These are phyloP conservation scores for Saxicola maurus DNA, from an alignment of 2,797 vertebrate species.

Conservation along the genomic window DNA sequence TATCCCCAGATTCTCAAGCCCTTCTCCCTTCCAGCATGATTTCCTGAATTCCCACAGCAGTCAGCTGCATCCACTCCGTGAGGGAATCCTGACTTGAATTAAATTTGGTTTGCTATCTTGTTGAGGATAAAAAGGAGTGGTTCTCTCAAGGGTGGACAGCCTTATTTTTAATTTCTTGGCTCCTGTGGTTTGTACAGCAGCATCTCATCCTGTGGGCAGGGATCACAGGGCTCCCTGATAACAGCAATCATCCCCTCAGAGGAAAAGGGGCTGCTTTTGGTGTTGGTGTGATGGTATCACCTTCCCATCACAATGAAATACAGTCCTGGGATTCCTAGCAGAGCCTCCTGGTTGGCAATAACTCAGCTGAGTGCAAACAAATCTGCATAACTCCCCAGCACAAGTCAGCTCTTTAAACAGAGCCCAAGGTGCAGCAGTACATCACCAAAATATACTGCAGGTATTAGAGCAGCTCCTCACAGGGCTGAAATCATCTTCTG, in stretches of 20 bases:
- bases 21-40: not conserved
- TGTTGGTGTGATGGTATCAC: not conserved
- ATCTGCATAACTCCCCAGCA: not conserved
- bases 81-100: not conserved
- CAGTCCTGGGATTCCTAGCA: not conserved
- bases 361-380: not conserved
- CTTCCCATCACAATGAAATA: not conserved
- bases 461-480: not conserved
- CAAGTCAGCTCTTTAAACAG: not conserved
- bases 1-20: not conserved
- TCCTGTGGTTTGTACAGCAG: not conserved
- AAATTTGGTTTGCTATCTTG: not conserved
- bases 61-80: not conserved
- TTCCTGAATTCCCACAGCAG: not conserved
- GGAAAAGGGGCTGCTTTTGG: not conserved
- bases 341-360: not conserved
- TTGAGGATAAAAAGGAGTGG: not conserved
- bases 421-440: not conserved
- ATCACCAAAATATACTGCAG: not conserved
- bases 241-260: not conserved
- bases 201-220: not conserved
- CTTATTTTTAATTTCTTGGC: not conserved
- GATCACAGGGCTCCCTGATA: not conserved
- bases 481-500: not conserved
- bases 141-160: not conserved